Evolutionary conservation across 2,888 invertebrate genomes (phyloP), one percentile per base, ranked within the genome.

Genomic region (Acronicta psi): DNA sequence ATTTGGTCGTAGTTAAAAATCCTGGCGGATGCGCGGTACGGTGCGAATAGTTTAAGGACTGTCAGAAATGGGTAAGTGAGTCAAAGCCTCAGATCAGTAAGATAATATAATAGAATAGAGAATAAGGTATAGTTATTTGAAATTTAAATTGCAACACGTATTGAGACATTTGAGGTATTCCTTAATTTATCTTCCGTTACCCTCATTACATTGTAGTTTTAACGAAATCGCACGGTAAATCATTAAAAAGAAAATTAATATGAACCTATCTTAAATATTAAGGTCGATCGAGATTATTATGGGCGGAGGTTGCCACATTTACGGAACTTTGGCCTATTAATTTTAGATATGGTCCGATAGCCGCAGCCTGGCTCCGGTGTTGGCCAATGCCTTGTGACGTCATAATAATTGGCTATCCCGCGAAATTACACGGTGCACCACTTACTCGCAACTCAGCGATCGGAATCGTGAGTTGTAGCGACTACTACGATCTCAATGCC

Each of bases 321-420:
- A 76, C 85, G 84, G 85, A 82, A 84, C 81, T 73, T 71, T 74
- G 76, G 69, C 77, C 83, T 82, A 81, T 83, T 85, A 84, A 86
- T 82, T 83, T 84, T 72, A 84, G 82, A 83, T 79, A 75, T 75
- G 65, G 75, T 59, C 68, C 68, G 80, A 81, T 77, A 77, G 66
- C 57, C 67, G 60, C 69, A 53, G 57, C 60, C 45, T 46, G 58
- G 63, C 67, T 59, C 67, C 65, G 57, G 67, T 69, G 68, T 72
- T 69, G 59, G 69, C 57, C 59, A 71, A 76, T 69, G 60, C 29
- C 56, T 57, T 50, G 44, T 83, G 77, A 82, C 84, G 80, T 81
- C 81, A 84, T 67, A 46, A 71, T 73, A 82, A 78, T 78, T 69
- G 75, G 70, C 52, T 76, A 73, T 76, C 77, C 79, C 67, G 75